These are phyloP conservation scores for Periophthalmus modestus DNA, from an alignment of 2,113 vertebrate genomes.

Conservation along the genomic window DNA sequence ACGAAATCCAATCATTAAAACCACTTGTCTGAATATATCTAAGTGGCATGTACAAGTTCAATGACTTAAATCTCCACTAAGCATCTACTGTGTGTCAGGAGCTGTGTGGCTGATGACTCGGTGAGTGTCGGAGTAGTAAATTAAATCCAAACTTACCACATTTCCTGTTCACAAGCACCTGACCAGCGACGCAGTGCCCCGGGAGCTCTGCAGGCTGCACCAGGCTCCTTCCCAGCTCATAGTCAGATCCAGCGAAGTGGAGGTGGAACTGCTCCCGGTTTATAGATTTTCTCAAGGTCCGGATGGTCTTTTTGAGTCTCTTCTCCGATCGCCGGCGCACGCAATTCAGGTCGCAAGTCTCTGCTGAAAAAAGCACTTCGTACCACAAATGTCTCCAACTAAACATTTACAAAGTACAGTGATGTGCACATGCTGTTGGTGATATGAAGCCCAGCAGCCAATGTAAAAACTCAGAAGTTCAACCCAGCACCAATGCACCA, in stretches of 20 bases:
- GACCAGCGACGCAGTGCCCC: constrained; percentile 83
- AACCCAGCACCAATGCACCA: constrained; percentile 33
- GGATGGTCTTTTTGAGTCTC: constrained; percentile 89
- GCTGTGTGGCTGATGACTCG: constrained; percentile 6
- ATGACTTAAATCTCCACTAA: constrained; percentile 46
- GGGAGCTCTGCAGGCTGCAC: constrained; percentile 66
- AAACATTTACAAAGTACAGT: constrained; percentile 7
- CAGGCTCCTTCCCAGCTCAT: constrained; percentile 81
- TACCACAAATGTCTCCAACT: constrained; percentile 57
- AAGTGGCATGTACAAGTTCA: constrained; percentile 52
- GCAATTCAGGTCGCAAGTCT: constrained; percentile 88
- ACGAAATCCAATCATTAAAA: constrained; percentile 70
- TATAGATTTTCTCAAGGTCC: constrained; percentile 90
- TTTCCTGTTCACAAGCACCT: constrained; percentile 80
- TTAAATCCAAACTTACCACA: constrained; percentile 84
- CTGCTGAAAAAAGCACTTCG: constrained; percentile 77
- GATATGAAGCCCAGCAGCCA: constrained; percentile 11
- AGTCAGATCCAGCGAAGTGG: constrained; percentile 84
- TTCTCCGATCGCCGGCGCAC: constrained; percentile 87
- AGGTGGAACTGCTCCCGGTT: constrained; percentile 91
- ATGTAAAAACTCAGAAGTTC: constrained; percentile 9
- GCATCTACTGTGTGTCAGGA: constrained; percentile 26
- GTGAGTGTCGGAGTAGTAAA: constrained; percentile 3
- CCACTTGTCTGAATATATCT: constrained; percentile 67
- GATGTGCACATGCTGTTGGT: constrained; percentile 35